These are phyloP conservation scores for Callospermophilus lateralis DNA, from an alignment of 2,113 vertebrate genomes.

Conservation along the genomic window DNA sequence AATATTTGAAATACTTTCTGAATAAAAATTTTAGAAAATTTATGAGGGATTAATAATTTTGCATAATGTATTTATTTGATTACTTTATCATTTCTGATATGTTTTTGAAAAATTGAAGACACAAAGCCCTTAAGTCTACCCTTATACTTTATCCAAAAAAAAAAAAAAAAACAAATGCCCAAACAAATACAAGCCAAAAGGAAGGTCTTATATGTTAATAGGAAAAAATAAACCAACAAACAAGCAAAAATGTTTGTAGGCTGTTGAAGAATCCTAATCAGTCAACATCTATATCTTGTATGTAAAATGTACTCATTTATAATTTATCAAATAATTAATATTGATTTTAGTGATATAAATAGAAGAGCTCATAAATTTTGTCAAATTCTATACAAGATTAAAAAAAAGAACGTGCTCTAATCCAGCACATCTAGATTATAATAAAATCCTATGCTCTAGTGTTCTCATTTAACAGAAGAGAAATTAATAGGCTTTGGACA, in stretches of 20 bases:
- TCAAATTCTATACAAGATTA: not conserved
- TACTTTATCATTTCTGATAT: not conserved
- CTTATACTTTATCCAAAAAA: not conserved
- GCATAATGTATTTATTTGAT: not conserved
- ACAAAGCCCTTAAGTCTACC: not conserved
- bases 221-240: not conserved
- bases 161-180: not conserved
- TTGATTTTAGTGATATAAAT: not conserved
- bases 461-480: not conserved
- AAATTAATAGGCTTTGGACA: not conserved
- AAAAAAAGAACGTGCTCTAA: not conserved
- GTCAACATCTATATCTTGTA: not conserved
- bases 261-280: not conserved
- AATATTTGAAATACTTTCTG: not conserved
- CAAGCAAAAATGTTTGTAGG: not conserved
- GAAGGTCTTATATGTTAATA: not conserved
- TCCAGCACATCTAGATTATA: not conserved
- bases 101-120: not conserved
- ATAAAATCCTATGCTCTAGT: not conserved
- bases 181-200: not conserved
- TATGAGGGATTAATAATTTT: not conserved
- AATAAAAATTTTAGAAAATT: conserved; percentile 23
- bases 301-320: not conserved
- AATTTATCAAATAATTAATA: not conserved
- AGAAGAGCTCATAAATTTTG: not conserved